Conservation (phyloP, 2,113 vertebrate species). For the Pedetes capensis region DNA sequence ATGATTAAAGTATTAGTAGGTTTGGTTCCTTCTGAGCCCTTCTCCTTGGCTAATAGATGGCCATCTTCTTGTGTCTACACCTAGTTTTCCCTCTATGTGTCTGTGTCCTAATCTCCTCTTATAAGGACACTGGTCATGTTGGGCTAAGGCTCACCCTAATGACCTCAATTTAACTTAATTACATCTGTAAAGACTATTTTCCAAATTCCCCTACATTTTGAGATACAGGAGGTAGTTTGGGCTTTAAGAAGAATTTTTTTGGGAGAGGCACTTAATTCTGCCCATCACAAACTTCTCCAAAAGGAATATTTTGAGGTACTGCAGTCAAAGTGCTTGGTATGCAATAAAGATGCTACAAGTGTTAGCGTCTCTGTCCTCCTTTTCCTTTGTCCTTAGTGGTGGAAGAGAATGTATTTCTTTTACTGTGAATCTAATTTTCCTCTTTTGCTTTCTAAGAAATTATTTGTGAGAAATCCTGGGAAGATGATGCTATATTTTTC, state of each 20-base stretch:
- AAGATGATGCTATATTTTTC: neutral
- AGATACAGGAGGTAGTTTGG: neutral
- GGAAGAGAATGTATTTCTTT: neutral
- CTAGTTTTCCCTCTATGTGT: neutral
- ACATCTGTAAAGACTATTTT: neutral
- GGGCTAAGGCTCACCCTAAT: neutral
- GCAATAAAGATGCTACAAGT: neutral
- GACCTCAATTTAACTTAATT: neutral
- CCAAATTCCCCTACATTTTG: neutral
- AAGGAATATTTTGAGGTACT: neutral
- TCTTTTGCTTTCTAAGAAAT: conserved; percentile 50
- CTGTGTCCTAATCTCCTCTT: neutral
- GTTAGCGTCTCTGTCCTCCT: neutral
- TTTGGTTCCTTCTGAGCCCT: neutral
- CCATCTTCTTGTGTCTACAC: neutral
- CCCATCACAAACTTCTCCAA: neutral
- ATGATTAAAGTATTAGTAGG: neutral
- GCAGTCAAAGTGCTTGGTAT: neutral
- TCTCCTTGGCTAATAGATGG: neutral
- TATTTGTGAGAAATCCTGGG: neutral
- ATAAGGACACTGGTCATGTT: neutral
- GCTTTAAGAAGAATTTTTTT: neutral
- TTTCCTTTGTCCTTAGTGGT: neutral
- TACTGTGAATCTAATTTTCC: neutral
- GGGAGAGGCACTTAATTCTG: neutral